These are phyloP conservation scores for Scleropages formosus DNA, from an alignment of 2,797 vertebrate genomes.

Conservation along the genomic window DNA sequence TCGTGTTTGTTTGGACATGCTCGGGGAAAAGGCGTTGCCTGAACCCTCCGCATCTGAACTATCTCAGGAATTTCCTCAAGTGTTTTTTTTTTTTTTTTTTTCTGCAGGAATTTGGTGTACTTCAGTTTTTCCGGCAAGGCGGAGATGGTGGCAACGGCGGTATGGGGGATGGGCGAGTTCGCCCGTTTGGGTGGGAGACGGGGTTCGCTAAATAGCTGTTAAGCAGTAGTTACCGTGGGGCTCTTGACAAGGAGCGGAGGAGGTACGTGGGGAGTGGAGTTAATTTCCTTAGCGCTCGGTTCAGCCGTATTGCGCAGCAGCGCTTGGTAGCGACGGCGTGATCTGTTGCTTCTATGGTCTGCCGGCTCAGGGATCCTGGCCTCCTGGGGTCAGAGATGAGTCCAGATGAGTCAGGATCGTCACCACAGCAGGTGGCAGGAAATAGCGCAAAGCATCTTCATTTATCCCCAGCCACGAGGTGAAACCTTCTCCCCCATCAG, in stretches of 20 bases:
- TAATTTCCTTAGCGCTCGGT: no score
- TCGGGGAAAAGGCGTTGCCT: neutral
- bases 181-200: neutral
- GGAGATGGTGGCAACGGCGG: slow-evolving; percentile 3
- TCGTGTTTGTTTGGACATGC: slow-evolving; percentile 9
- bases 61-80: slow-evolving; percentile 34
- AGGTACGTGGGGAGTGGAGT: neutral
- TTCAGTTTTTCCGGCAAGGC: slow-evolving; percentile 22
- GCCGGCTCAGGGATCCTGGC: neutral
- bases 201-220: neutral
- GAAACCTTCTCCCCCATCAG: no score
- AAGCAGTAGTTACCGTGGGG: neutral
- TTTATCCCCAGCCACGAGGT: neutral
- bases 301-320: neutral
- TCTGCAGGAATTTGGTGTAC: slow-evolving; percentile 28
- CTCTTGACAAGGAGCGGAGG: neutral
- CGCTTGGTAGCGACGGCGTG: neutral
- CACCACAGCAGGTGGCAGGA: neutral
- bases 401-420: slow-evolving; percentile 1
- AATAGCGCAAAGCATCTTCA: neutral
- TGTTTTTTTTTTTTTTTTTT: neutral
- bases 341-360: no score
- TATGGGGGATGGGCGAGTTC: neutral
- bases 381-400: neutral
- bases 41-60: neutral